Evolutionary conservation across 2,888 invertebrate species (phyloP), one percentile per base, ranked within the genome.

Genomic region (Toxonevra muliebris): DNA sequence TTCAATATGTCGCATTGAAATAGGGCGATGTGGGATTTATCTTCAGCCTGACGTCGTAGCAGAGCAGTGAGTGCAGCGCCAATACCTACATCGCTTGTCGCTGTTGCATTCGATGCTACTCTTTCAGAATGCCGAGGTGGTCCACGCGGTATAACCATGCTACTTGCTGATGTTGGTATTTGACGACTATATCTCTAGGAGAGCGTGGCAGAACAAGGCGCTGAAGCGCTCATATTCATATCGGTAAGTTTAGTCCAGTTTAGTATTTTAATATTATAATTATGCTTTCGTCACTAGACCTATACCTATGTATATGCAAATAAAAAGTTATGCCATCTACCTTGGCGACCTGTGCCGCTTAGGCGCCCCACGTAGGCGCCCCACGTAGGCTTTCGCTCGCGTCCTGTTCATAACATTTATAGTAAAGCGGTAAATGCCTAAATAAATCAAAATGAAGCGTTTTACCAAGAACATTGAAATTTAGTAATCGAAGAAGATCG

Each of bases 1-100:
- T 97, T 97, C 69, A 98, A 88, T 82, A 98, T 96, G 85, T 97
- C 97, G 72, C 95, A 85, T 97, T 98, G 85, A 97, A 98, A 87
- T 97, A 97, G 66, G 96, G 95, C 71, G 97, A 97, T 76, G 91
- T 90, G 61, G 97, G 96, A 87, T n/a, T 96, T 96, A 85, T 94
- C 93, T 84, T 97, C 97, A 54, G 95, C 94, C 86, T 97, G 96
- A 76, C 92, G 90, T 83, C 93, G 92, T 72, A 98, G 87, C 74
- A 97, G 89, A 67, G 93, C 91, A 74, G 94, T 94, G 85, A 98
- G 88, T 76, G 94, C 93, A 75, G 82, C 79, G 11, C n/a, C 15
- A 15, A 15, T 12, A 52, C 77, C 75, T 52, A 15, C 15, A 15
- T 7, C 13, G 5, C 11, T 15, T n/a, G 52, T 41, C 13, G 55